These are phyloP conservation scores for Oryzias woworae DNA, from an alignment of 2,113 vertebrate species.

Conservation along the genomic window DNA sequence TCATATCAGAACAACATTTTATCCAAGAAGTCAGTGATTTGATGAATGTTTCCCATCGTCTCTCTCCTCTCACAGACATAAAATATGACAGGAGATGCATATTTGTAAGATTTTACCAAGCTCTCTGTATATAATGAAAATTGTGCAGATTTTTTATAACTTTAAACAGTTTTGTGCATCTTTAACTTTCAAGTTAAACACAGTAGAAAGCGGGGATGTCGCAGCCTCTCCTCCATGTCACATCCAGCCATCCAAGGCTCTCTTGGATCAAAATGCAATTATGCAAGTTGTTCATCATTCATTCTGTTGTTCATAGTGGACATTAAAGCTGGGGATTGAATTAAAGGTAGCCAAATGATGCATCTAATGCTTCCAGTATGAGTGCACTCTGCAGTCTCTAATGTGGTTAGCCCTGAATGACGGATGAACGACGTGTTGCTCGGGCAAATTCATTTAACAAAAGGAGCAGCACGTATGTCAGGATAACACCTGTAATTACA, in stretches of 20 bases:
- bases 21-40: too few species aligned
- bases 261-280: constrained; percentile 58
- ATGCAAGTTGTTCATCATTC: constrained; percentile 56
- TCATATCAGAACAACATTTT: too few species aligned
- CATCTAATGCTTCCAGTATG: constrained; percentile 48
- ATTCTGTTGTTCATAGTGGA: constrained; percentile 54
- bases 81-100: too few species aligned
- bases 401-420: constrained; percentile 60
- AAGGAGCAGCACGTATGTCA: constrained; percentile 50
- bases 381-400: constrained; percentile 46
- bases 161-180: constrained; percentile 1
- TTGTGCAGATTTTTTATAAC: constrained; percentile 11
- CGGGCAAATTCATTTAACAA: constrained; percentile 58
- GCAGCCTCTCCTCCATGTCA: constrained; percentile 2
- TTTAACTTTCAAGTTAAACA: constrained; percentile 16
- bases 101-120: constrained; percentile 10
- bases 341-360: constrained; percentile 57
- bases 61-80: too few species aligned
- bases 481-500: constrained; percentile 65
- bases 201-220: constrained; percentile 27
- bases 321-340: constrained; percentile 58
- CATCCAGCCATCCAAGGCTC: constrained; percentile 26
- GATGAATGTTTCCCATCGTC: too few species aligned
- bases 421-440: constrained; percentile 60
- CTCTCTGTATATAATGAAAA: constrained; percentile 9